Conservation (phyloP, 2,797 vertebrate genomes). For the Lutjanus campechanus region DNA sequence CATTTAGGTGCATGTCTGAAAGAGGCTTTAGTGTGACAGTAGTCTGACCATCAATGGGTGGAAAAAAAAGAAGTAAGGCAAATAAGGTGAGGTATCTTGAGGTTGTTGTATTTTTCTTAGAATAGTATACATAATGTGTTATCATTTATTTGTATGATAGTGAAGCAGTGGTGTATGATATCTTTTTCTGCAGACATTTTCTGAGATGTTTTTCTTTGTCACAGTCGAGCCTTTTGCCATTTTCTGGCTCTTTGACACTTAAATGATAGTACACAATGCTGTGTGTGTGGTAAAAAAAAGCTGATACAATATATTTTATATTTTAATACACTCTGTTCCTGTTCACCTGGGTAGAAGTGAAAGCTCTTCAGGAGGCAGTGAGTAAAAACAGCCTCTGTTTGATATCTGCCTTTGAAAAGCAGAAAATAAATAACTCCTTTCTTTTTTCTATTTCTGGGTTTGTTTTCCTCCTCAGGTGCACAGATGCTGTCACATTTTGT, state of each 20-base stretch:
- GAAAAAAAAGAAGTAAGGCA: no score
- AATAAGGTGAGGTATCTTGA: not conserved
- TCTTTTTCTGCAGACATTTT: not conserved
- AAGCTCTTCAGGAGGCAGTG: not conserved
- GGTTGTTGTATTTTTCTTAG: not conserved
- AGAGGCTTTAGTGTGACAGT: not conserved
- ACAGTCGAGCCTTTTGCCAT: not conserved
- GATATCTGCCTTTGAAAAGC: constrained; percentile 12
- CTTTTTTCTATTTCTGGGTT: constrained; percentile 5
- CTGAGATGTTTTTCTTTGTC: not conserved
- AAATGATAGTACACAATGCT: not conserved
- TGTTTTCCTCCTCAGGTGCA: not conserved
- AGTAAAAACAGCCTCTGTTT: not conserved
- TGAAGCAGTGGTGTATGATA: not conserved
- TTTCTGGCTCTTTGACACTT: not conserved
- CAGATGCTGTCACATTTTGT: not conserved
- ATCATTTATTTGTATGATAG: not conserved
- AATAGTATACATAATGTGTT: not conserved
- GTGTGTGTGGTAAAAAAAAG: not conserved
- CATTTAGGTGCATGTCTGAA: not conserved
- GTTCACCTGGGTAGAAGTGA: not conserved
- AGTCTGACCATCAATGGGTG: not conserved
- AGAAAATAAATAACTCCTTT: constrained; percentile 20
- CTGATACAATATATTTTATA: not conserved
- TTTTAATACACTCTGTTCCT: not conserved